Evolutionary conservation across 2,113 vertebrate genomes (phyloP), one percentile per base, ranked within the genome.

Genomic region (Sinocyclocheilus maitianheensis): DNA sequence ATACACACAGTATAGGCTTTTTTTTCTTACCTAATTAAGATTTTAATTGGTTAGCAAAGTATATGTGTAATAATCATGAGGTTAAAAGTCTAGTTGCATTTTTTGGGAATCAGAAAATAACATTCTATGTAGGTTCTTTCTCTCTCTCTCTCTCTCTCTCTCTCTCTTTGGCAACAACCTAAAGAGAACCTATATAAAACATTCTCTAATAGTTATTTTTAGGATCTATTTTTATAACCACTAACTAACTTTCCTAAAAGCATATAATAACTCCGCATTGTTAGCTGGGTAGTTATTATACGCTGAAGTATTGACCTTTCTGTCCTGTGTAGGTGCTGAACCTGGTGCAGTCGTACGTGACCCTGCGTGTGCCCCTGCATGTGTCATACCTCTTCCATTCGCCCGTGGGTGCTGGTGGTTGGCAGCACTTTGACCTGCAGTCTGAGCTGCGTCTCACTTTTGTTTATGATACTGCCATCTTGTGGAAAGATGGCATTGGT

Each of bases 391-490:
- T 97, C 65, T 97, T 96, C 90, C 96, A 97, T 81, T 96, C 96
- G 0, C 95, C 96, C 0, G 95, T 94, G 30, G 96, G 95, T 0
- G 85, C 91, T 0, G 96, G 95, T 4, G 96, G 96, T 62, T 97
- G 96, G 96, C 96, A 96, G 90, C 96, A 96, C 89, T 97, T 97
- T 43, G 96, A 97, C 88, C 85, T 97, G 30, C 95, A 95, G 85
- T 96, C 96, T 0, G 96, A 97, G 91, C 95, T 97, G 0, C 94
- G 95, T 1, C 91, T 97, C 11, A 97, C 96, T 58, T 97, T 97
- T 0, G 96, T 96, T 89, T 97, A 97, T 22, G 96, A 97, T 91
- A 97, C 96, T 81, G 96, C 96, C 95, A 97, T 97, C 94, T 93
- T 97, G 92, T 97, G 96, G 96, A 94, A 88, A 58, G 95, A 97